Conservation (phyloP, 2,113 vertebrate genomes). For the Ondatra zibethicus region DNA sequence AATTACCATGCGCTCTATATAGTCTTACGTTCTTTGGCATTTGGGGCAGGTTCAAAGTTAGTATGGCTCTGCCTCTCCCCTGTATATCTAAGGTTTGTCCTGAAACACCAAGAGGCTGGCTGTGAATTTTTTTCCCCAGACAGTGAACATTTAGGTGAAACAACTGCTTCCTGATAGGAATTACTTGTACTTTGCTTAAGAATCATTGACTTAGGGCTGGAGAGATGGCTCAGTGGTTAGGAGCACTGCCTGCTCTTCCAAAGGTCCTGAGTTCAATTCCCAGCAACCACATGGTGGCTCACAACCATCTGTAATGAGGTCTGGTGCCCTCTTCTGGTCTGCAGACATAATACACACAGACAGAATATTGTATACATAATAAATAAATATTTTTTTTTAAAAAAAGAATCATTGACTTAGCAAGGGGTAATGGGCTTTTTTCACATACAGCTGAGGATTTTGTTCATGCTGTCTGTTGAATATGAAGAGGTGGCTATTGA, state of each 20-base stretch:
- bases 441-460: not conserved
- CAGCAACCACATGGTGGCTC: no score
- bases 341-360: no score
- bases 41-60: slow-evolving; percentile 80
- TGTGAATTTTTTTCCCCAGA: slow-evolving; percentile 75
- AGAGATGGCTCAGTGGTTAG: no score
- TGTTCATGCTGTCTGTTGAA: slow-evolving; percentile 21
- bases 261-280: no score
- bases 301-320: no score
- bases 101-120: slow-evolving; percentile 71
- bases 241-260: no score
- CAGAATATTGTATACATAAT: no score
- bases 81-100: slow-evolving; percentile 68
- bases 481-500: slow-evolving; percentile 37
- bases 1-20: slow-evolving; percentile 78
- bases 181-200: slow-evolving; percentile 58
- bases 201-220: slow-evolving; percentile 55
- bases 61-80: slow-evolving; percentile 49
- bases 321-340: no score
- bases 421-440: slow-evolving; percentile 23
- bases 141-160: slow-evolving; percentile 78
- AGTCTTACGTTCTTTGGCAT: slow-evolving; percentile 81
- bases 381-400: no score
- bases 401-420: slow-evolving; percentile 54
- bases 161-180: slow-evolving; percentile 76